These are phyloP conservation scores for Arion vulgaris DNA, from an alignment of 1,140 invertebrate species.

Conservation along the genomic window DNA sequence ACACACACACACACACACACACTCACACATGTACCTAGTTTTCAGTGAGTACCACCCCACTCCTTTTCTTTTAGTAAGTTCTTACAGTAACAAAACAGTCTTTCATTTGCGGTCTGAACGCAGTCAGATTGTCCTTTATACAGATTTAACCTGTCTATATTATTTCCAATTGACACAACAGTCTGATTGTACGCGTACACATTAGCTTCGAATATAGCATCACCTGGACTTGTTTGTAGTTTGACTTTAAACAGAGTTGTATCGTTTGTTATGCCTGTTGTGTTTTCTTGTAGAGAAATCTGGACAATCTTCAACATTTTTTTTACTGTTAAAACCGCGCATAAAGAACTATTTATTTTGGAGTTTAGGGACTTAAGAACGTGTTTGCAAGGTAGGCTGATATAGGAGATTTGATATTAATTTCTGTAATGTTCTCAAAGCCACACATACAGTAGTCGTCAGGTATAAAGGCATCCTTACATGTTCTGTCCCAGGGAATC, in stretches of 20 bases:
- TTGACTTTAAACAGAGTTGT: background rate
- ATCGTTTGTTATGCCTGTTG: background rate
- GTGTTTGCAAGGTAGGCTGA: background rate
- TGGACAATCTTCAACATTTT: background rate
- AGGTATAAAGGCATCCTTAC: conserved; percentile 2
- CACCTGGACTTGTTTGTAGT: background rate
- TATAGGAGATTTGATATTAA: background rate
- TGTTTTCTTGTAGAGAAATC: background rate
- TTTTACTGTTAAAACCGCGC: background rate
- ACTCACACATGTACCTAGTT: no score
- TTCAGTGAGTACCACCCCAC: no score
- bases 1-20: no score
- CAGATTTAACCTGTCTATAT: conserved; percentile 12
- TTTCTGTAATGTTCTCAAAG: background rate
- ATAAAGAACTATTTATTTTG: background rate
- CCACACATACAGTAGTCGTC: conserved; percentile 16
- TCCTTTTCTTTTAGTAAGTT: background rate
- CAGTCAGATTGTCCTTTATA: conserved; percentile 16
- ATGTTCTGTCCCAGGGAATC: conserved; percentile 12
- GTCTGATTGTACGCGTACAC: background rate
- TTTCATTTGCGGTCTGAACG: background rate
- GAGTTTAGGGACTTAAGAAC: background rate
- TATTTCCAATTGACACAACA: background rate
- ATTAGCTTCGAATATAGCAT: background rate
- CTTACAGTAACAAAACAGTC: conserved; percentile 17